A percentile compares a stretch with the other conserved stretches of the same genome.
Conservation (phyloP, 2,888 invertebrate species). For the Heliconius hortense region DNA sequence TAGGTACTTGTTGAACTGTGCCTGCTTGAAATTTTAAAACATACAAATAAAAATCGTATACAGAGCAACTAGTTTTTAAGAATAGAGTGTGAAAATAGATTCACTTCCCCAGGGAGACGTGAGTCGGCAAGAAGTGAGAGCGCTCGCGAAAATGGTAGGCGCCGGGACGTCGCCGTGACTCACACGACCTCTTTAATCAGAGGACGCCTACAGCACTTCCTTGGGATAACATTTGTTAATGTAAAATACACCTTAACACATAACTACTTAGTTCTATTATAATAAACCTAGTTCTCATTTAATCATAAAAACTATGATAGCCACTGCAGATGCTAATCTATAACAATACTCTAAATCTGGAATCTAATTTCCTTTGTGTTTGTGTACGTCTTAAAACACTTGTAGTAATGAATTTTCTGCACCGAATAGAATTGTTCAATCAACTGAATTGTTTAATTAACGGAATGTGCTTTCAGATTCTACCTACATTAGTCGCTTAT, state of each 20-base stretch:
- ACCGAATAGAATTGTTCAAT: slow-evolving; percentile 25
- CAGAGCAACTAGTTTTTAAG: slow-evolving; percentile 31
- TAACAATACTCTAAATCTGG: slow-evolving; percentile 44
- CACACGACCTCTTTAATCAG: slow-evolving; percentile 66
- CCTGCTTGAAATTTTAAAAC: not conserved
- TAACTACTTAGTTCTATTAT: slow-evolving; percentile 6
- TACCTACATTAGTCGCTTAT: slow-evolving; percentile 18
- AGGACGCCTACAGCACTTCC: slow-evolving; percentile 50
- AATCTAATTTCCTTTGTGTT: slow-evolving; percentile 37
- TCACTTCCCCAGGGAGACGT: slow-evolving; percentile 49
- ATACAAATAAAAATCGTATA: not conserved
- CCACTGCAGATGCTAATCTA: slow-evolving; percentile 42
- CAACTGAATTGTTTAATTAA: slow-evolving; percentile 27
- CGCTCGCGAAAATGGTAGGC: slow-evolving; percentile 56
- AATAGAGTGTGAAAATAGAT: slow-evolving; percentile 57
- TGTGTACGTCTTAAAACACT: slow-evolving; percentile 32
- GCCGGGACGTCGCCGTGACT: slow-evolving; percentile 71
- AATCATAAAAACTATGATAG: slow-evolving; percentile 40
- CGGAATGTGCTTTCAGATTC: slow-evolving; percentile 14
- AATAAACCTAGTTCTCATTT: not conserved
- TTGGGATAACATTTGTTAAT: slow-evolving; percentile 46
- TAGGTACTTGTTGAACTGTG: not conserved
- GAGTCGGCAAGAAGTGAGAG: slow-evolving; percentile 52
- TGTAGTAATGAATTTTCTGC: slow-evolving; percentile 21
- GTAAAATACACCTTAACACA: slow-evolving; percentile 46